phyloP scores from a whole-genome alignment of 2,888 invertebrate genomes.

The Microplitis manilae region DNA sequence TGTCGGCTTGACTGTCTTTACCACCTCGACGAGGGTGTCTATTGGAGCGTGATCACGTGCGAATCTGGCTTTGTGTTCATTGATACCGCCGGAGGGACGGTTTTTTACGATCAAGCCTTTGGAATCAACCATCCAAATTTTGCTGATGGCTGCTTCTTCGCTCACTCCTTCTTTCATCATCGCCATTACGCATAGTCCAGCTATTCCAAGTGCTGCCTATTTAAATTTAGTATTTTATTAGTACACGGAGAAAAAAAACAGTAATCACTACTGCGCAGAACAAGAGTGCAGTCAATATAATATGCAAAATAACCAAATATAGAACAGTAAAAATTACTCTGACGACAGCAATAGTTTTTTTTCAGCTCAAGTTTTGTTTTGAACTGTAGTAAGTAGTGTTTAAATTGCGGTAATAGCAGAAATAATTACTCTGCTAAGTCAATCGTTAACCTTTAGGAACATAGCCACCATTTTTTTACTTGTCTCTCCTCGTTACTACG shows the following conservation, averaged over 20 bases:
- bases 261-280: too few relatives aligned
- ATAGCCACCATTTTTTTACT: too few relatives aligned
- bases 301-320: too few relatives aligned
- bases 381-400: too few relatives aligned
- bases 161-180: conserved; percentile 89
- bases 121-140: conserved; percentile 97
- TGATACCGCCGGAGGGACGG: conserved; percentile 86
- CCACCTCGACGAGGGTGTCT: conserved; percentile 85
- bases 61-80: conserved; percentile 86
- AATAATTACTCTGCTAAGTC: too few relatives aligned
- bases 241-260: background rate
- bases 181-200: conserved; percentile 91
- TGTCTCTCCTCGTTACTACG: too few relatives aligned
- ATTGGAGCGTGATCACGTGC: conserved; percentile 86
- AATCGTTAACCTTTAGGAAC: too few relatives aligned
- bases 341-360: too few relatives aligned
- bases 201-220: conserved; percentile 94
- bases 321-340: too few relatives aligned
- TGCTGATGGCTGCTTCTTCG: conserved; percentile 82
- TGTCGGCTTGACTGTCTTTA: conserved; percentile 86
- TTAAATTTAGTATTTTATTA: background rate
- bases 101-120: conserved; percentile 93
- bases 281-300: too few relatives aligned
- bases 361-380: too few relatives aligned
- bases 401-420: too few relatives aligned